Conservation (phyloP, 1,140 invertebrate genomes). For the Stratiolaelaps scimitus region DNA sequence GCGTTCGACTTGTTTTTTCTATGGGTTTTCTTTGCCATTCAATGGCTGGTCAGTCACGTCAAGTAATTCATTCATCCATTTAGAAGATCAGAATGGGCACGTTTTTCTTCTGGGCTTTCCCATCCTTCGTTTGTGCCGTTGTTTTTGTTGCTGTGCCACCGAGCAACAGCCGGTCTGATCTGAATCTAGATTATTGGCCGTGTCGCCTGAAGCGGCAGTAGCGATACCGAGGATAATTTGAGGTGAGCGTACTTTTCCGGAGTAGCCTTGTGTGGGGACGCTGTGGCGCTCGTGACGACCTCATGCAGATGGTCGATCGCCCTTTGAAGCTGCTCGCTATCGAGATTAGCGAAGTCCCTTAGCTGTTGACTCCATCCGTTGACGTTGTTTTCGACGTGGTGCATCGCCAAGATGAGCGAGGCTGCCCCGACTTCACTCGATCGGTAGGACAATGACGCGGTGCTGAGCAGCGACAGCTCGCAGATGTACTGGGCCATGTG, state of each 20-base stretch:
- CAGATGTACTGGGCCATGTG: conserved; percentile 26
- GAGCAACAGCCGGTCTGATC: too few relatives aligned
- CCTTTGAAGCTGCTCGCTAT: background rate
- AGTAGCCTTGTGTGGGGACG: conserved; percentile 11
- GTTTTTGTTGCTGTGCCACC: too few relatives aligned
- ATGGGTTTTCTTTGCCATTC: too few relatives aligned
- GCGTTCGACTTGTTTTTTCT: too few relatives aligned
- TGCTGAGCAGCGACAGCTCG: conserved; percentile 2
- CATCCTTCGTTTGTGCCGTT: too few relatives aligned
- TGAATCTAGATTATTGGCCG: too few relatives aligned
- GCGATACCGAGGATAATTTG: background rate
- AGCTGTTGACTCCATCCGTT: background rate
- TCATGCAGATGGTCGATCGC: background rate
- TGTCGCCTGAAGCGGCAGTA: background rate
- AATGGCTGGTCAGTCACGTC: too few relatives aligned
- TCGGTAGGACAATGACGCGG: background rate
- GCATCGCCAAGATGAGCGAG: background rate
- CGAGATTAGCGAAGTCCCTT: background rate
- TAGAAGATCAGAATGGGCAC: too few relatives aligned
- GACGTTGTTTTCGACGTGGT: background rate
- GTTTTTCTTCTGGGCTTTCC: too few relatives aligned
- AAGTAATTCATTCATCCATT: too few relatives aligned
- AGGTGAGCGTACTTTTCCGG: conserved; percentile 14
- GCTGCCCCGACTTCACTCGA: conserved; percentile 2
- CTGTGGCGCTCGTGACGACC: background rate